Evolutionary conservation across 2,888 invertebrate genomes (phyloP).

Genomic region (Branchipolynoe longqiensis): DNA sequence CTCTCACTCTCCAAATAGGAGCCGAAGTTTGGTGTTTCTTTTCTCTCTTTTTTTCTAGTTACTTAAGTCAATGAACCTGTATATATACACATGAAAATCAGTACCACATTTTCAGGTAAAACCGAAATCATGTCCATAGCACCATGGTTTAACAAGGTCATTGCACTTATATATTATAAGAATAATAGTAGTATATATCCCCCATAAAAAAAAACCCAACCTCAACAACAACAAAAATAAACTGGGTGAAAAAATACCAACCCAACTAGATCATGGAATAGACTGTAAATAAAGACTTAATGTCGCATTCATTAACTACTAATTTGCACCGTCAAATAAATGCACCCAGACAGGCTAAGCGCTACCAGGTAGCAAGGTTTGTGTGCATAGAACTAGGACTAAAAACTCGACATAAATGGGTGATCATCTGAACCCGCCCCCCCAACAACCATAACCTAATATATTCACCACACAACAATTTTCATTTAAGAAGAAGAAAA

Average conservation of each 20-base stretch:
- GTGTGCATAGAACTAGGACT: slow-evolving; percentile 54
- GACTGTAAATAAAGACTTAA: neutral
- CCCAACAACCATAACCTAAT: too few species aligned
- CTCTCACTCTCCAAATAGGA: too few species aligned
- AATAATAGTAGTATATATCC: slow-evolving; percentile 32
- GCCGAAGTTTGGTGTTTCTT: too few species aligned
- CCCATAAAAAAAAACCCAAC: slow-evolving; percentile 45
- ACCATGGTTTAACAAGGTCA: slow-evolving; percentile 29
- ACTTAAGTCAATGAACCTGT: slow-evolving; percentile 17
- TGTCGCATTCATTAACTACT: too few species aligned
- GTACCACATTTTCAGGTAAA: neutral
- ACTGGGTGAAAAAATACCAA: too few species aligned
- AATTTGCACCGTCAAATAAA: neutral
- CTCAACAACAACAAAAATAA: slow-evolving; percentile 11
- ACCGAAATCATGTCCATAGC: slow-evolving; percentile 45
- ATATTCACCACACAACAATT: too few species aligned
- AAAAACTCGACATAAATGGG: too few species aligned
- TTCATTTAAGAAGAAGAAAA: too few species aligned
- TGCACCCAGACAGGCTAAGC: slow-evolving; percentile 2
- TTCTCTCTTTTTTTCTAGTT: neutral
- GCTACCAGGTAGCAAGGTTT: neutral
- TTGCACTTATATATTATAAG: slow-evolving; percentile 11
- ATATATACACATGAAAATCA: slow-evolving; percentile 16
- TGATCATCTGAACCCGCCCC: too few species aligned
- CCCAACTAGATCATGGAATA: too few species aligned